These are phyloP conservation scores for Pterobdella sp. DNA, from an alignment of 2,888 invertebrate genomes.

Conservation along the genomic window DNA sequence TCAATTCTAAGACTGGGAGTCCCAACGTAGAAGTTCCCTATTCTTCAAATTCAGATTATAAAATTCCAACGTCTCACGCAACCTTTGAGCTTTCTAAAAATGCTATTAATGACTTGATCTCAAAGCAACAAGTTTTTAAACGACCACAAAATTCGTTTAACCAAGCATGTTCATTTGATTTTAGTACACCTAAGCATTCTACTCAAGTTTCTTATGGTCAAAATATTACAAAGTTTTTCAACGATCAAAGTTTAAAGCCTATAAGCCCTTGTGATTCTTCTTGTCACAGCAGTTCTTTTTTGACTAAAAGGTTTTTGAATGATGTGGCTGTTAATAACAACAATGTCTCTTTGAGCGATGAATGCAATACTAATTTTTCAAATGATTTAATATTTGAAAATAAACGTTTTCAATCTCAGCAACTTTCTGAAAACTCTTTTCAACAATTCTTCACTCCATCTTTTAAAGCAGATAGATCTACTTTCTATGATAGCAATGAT, in stretches of 20 bases:
- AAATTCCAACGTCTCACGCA: not conserved
- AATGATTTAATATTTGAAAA: not conserved
- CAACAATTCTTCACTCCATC: not conserved
- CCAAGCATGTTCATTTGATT: not conserved
- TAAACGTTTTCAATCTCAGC: not conserved
- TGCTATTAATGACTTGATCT: not conserved
- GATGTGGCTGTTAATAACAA: not conserved
- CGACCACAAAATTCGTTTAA: not conserved
- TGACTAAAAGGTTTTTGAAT: constrained; percentile 5
- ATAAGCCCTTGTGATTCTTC: not conserved
- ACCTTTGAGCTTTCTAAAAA: not conserved
- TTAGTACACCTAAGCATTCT: not conserved
- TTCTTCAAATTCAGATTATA: not conserved
- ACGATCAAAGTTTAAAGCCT: not conserved
- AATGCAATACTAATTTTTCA: not conserved
- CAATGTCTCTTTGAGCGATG: not conserved
- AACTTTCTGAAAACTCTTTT: not conserved
- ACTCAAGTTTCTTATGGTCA: not conserved
- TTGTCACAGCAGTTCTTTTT: not conserved
- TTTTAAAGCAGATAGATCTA: not conserved
- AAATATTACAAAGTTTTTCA: not conserved
- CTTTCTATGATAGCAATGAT: not conserved
- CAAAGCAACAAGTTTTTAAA: not conserved
- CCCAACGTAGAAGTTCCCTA: not conserved
- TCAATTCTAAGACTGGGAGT: constrained; percentile 1